Conservation (phyloP, 2,888 invertebrate species). For the Choreutis nemorana region DNA sequence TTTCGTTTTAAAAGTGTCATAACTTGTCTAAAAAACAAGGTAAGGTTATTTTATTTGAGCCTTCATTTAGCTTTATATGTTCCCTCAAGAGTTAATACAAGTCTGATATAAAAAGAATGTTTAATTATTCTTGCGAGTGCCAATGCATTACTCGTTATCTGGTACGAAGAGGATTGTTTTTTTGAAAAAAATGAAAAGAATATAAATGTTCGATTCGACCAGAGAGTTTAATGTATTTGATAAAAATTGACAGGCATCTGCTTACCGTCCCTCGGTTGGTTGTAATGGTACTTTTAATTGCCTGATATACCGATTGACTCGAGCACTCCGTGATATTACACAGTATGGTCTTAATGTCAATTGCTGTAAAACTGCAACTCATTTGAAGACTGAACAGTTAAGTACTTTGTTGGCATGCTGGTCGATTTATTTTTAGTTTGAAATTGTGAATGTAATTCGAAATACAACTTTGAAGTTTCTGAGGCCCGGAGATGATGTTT, state of each 20-base stretch:
- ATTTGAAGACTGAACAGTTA: no score
- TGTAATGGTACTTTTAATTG: conserved; percentile 62
- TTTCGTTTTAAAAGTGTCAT: no score
- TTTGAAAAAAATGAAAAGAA: conserved; percentile 32
- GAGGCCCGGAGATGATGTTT: no score
- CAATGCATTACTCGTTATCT: conserved; percentile 60
- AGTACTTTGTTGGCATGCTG: no score
- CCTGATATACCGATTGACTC: conserved; percentile 46
- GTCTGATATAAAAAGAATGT: conserved; percentile 44
- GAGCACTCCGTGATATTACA: conserved; percentile 18
- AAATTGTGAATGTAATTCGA: no score
- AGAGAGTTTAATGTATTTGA: conserved; percentile 63
- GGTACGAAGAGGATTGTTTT: conserved; percentile 41
- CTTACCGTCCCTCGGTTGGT: conserved; percentile 42
- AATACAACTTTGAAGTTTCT: no score
- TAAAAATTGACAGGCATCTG: conserved; percentile 62
- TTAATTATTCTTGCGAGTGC: conserved; percentile 53
- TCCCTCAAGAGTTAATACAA: conserved; percentile 33
- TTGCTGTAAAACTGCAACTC: no score
- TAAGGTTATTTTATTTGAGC: no score
- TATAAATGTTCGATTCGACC: conserved; percentile 49
- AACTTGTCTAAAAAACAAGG: no score
- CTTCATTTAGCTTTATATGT: no score
- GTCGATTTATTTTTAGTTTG: no score
- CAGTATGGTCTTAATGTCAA: conserved; percentile 37